Evolutionary conservation across 2,888 invertebrate species (phyloP).

Genomic region (Agonopterix arenella): DNA sequence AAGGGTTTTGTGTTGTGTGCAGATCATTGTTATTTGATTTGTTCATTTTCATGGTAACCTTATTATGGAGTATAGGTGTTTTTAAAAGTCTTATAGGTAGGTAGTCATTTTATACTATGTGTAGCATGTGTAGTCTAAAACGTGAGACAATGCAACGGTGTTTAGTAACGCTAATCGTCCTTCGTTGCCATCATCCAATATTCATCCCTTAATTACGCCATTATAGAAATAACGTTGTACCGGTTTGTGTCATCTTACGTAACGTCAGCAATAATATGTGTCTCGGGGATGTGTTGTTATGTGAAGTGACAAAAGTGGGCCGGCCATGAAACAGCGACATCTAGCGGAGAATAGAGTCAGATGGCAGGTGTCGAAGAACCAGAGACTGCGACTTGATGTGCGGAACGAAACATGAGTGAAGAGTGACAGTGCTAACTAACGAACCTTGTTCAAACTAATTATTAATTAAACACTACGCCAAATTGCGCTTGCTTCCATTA

Average conservation of each 20-base stretch:
- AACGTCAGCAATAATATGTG: slow-evolving; percentile 46
- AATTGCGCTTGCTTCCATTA: slow-evolving; percentile 74
- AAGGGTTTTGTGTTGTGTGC: slow-evolving; percentile 18
- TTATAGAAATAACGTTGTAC: slow-evolving; percentile 8
- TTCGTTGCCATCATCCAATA: slow-evolving; percentile 2
- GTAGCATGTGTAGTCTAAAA: slow-evolving; percentile 31
- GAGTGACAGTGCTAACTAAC: slow-evolving; percentile 12
- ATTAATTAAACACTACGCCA: slow-evolving; percentile 47
- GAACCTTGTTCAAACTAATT: slow-evolving; percentile 24
- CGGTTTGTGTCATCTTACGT: slow-evolving; percentile 7
- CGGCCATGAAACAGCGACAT: slow-evolving; percentile 71
- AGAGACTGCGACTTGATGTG: slow-evolving; percentile 69
- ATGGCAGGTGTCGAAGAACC: slow-evolving; percentile 70
- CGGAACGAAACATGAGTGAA: slow-evolving; percentile 69
- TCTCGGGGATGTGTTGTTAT: slow-evolving; percentile 51
- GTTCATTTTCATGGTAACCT: too few relatives aligned
- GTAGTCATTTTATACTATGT: slow-evolving; percentile 1
- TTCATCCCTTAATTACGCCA: slow-evolving; percentile 24
- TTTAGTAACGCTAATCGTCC: slow-evolving; percentile 7
- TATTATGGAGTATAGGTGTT: not conserved
- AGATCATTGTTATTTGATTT: slow-evolving; percentile 8
- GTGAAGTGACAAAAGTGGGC: slow-evolving; percentile 67
- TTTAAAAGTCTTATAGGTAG: not conserved
- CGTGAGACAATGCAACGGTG: slow-evolving; percentile 61
- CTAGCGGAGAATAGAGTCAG: slow-evolving; percentile 53